These are phyloP conservation scores for Holocentrus rufus DNA, from an alignment of 2,797 vertebrate species.

Conservation along the genomic window DNA sequence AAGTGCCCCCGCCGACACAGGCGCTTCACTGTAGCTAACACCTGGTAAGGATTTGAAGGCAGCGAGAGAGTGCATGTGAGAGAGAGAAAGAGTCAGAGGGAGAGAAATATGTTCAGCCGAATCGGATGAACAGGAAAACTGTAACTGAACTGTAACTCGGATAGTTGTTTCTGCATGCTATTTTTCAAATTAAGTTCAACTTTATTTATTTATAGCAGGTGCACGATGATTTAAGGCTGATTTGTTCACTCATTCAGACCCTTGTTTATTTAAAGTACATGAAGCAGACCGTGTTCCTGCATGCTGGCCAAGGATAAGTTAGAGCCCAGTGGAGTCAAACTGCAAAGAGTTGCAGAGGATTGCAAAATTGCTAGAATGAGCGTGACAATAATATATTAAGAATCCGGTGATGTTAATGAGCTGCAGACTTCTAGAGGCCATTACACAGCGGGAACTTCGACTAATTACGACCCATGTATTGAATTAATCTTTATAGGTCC, in stretches of 20 bases:
- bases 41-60: conserved; percentile 82
- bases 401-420: not conserved
- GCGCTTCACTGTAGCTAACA: conserved; percentile 90
- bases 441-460: not conserved
- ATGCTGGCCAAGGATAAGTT: conserved; percentile 14
- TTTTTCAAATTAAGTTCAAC: not conserved
- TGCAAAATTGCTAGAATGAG: conserved; percentile 26
- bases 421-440: not conserved
- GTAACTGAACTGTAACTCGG: too few relatives aligned
- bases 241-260: not conserved
- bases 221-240: not conserved
- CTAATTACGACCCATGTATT: not conserved
- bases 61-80: conserved; percentile 1
- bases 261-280: conserved; percentile 29
- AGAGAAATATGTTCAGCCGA: not conserved
- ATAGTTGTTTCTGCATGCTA: too few relatives aligned
- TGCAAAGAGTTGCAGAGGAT: not conserved
- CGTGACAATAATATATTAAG: not conserved
- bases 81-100: not conserved
- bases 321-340: conserved; percentile 18
- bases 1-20: conserved; percentile 88
- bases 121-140: too few relatives aligned
- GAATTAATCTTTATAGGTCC: not conserved
- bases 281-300: conserved; percentile 18
- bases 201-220: not conserved